Evolutionary conservation across 2,888 invertebrate genomes (phyloP), one percentile per base, ranked within the genome.

Genomic region (Synanthedon formicaeformis): DNA sequence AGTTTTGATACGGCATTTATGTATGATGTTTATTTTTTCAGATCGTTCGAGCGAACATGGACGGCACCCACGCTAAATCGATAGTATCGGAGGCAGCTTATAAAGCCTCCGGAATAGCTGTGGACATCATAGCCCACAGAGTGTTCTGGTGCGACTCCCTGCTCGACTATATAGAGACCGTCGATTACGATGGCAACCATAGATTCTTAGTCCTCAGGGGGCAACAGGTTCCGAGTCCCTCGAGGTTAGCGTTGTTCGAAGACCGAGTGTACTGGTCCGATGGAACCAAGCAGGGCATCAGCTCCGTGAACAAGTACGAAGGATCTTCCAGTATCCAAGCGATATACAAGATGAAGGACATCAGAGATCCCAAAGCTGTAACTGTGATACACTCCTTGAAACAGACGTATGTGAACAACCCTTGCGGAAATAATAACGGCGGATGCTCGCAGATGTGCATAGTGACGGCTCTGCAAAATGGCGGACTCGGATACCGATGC

Each of bases 61-160:
- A 98, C 74, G 98, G 98, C 3, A 95, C 96, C 0, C 92, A 93
- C 66, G 89, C 93, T 0, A 90, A 91, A 50, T 92, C 95, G 0
- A 93, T 99, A 45, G 94, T 97, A 0, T 93, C 95, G 0, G 96
- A 96, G 69, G 97, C 97, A 0, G 94, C 98, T 0, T 96, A 98
- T 75, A 95, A 96, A 75, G 98, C 98, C 0, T 94, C 95, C 1
- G 97, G 97, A 3, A 91, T 98, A 10, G 92, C 97, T 0, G 92
- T 97, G 0, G 98, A 99, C 78, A 92, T 95, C n/a, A 93, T 96
- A 23, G 92, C 94, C 0, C 92, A 94, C 66, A 86, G 98, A 51
- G 92, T 99, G 6, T 98, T 95, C 81, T 99, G 98, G 98, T 97
- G 98, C 67, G 99, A 99, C 75, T 95, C 96, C 0, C 86, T 97